A percentile compares a stretch with the other conserved stretches of the same genome.
Conservation (phyloP, 1,140 invertebrate genomes). For the Hypothenemus hampei region DNA sequence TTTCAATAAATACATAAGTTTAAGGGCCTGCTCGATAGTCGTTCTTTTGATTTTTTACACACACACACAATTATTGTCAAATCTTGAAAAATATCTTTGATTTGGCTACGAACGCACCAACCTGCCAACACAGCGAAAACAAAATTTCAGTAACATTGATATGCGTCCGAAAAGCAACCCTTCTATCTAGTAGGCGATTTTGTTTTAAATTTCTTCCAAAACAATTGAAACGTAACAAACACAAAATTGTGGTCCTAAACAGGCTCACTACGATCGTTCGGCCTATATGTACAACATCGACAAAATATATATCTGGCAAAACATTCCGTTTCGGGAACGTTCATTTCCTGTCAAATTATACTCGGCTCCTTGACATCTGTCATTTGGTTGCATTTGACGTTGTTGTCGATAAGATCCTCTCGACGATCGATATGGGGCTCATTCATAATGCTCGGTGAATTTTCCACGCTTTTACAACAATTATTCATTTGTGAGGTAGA, state of each 20-base stretch:
- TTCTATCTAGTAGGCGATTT: too few relatives aligned
- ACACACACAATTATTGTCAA: too few relatives aligned
- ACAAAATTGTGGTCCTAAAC: slow-evolving; percentile 37
- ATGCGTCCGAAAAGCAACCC: too few relatives aligned
- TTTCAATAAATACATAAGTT: too few relatives aligned
- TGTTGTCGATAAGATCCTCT: slow-evolving; percentile 21
- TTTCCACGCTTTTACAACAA: slow-evolving; percentile 34
- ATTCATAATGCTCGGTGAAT: slow-evolving; percentile 3
- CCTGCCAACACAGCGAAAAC: too few relatives aligned
- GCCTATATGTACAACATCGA: slow-evolving; percentile 45
- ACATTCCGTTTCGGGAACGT: slow-evolving; percentile 38
- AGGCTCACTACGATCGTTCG: slow-evolving; percentile 40
- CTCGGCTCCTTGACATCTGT: slow-evolving; percentile 29
- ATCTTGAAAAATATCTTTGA: too few relatives aligned
- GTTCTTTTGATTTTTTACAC: too few relatives aligned
- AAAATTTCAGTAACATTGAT: too few relatives aligned
- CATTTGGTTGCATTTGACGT: slow-evolving; percentile 25
- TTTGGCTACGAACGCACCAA: too few relatives aligned
- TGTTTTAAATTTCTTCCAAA: too few relatives aligned
- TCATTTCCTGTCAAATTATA: slow-evolving; percentile 42
- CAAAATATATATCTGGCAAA: slow-evolving; percentile 44
- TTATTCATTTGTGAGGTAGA: slow-evolving; percentile 41
- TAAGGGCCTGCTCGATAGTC: too few relatives aligned
- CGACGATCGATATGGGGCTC: slow-evolving; percentile 4
- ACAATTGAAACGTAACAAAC: too few relatives aligned